Evolutionary conservation across 2,797 vertebrate species (phyloP), one percentile per base, ranked within the genome.

Genomic region (Emydoidea blandingii): DNA sequence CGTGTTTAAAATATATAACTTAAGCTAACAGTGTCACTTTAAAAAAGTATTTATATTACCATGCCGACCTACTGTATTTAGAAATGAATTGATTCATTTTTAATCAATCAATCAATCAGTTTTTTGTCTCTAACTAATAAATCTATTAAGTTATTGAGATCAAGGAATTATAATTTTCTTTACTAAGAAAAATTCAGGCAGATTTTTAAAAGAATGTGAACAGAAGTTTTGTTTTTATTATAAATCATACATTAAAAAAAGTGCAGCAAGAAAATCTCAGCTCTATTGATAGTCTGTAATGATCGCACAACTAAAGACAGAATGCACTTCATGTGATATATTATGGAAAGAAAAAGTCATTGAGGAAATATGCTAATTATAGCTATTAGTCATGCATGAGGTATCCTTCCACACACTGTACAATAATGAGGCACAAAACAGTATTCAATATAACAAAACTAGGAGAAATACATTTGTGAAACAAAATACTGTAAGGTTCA

Each of bases 211-310:
- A 47, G 94, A 94, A 91, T 68, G 91, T 91, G 90, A 97, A 96
- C 78, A 95, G 93, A 95, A 95, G 15, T 90, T 91, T 95, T 52
- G n/a, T 29, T 96, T 97, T 97, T 97, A 97, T 97, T 97, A 82
- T 92, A 97, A 94, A 53, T 92, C 79, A 96, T 95, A 97, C 94
- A 97, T 85, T 85, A 88, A 6, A 82, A 89, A 96, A 96, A 96
- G 87, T 16, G 91, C 90, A 97, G 96, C 86, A 97, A 97, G 93
- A 95, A 97, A 97, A 96, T 90, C 47, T 94, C 93, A 96, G 95
- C 94, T 97, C 96, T 97, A 93, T 91, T 85, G 88, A 95, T 96
- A 97, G 95, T 91, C 87, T 96, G 79, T 91, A 95, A 95, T 86
- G 92, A 97, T 93, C 85, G 97, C 90, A 94, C 95, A 94, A 86